phyloP scores from a whole-genome alignment of 2,113 vertebrate species.

The Synchiropus splendidus region DNA sequence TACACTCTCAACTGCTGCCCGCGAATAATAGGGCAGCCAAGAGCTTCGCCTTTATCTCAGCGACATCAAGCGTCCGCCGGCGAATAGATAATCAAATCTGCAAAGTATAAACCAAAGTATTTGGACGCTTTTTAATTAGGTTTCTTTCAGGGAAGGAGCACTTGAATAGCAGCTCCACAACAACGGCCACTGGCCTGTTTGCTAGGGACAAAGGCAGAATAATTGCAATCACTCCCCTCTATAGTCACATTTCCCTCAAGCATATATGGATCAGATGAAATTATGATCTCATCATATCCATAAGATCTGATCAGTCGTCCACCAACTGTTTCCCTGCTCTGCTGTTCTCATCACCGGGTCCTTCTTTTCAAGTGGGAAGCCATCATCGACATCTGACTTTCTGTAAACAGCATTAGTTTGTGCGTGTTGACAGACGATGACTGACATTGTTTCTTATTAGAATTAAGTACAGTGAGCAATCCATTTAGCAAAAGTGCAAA shows the following conservation, averaged over 20 bases:
- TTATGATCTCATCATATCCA: too few species aligned
- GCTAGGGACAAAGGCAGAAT: constrained; percentile 51
- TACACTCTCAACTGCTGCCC: constrained; percentile 58
- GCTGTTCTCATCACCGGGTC: too few species aligned
- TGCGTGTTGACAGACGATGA: background rate
- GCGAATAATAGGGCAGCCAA: constrained; percentile 55
- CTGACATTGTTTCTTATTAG: background rate
- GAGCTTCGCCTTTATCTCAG: constrained; percentile 40
- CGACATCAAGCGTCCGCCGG: constrained; percentile 48
- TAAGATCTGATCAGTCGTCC: too few species aligned
- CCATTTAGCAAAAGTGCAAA: too few species aligned
- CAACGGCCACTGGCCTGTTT: constrained; percentile 47
- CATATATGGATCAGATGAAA: too few species aligned
- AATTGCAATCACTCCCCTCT: constrained; percentile 50
- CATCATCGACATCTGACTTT: too few species aligned
- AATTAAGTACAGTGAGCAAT: too few species aligned
- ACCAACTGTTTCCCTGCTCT: too few species aligned
- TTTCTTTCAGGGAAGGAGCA: constrained; percentile 51
- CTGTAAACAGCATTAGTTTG: background rate
- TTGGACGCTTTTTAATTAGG: constrained; percentile 47
- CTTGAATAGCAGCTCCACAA: constrained; percentile 43
- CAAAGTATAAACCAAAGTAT: constrained; percentile 52
- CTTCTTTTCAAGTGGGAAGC: too few species aligned
- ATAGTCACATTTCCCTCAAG: too few species aligned
- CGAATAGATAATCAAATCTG: constrained; percentile 60